A percentile compares a stretch with the other conserved stretches of the same genome.
Conservation (phyloP, 2,888 invertebrate species). For the Heteropelma amictum region DNA sequence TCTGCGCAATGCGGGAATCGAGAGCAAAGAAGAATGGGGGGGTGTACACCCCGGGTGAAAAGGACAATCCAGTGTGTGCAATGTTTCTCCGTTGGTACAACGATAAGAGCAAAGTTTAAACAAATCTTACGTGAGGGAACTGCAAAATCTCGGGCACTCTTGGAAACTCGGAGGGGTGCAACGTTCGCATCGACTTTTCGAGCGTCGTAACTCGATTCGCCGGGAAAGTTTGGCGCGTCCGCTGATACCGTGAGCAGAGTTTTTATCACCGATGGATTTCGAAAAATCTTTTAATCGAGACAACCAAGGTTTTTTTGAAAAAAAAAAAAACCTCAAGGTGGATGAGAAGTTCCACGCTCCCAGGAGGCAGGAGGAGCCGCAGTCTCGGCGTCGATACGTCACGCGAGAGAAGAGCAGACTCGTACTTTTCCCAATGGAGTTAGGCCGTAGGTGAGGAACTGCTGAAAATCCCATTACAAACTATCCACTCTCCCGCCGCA, state of each 20-base stretch:
- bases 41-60: too few species aligned
- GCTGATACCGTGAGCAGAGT: too few species aligned
- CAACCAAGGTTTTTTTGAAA: too few species aligned
- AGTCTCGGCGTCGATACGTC: constrained; percentile 42
- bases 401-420: constrained; percentile 1
- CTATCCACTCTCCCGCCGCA: constrained; percentile 68
- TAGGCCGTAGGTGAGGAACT: constrained; percentile 30
- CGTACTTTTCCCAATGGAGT: constrained; percentile 44
- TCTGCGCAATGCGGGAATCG: constrained; percentile 39
- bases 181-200: constrained; percentile 1
- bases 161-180: constrained; percentile 48
- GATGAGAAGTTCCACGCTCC: constrained; percentile 6
- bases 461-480: constrained; percentile 75
- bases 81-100: constrained; percentile 56
- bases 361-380: neutral
- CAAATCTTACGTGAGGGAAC: constrained; percentile 61
- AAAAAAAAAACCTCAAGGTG: neutral
- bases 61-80: constrained; percentile 46
- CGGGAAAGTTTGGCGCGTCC: constrained; percentile 56
- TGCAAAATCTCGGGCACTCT: constrained; percentile 47
- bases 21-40: constrained; percentile 30
- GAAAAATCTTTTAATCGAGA: neutral
- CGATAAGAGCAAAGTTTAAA: constrained; percentile 68
- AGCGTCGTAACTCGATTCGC: constrained; percentile 49
- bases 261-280: too few species aligned